Conservation (phyloP, 2,888 invertebrate species). For the Heliconius hortense region DNA sequence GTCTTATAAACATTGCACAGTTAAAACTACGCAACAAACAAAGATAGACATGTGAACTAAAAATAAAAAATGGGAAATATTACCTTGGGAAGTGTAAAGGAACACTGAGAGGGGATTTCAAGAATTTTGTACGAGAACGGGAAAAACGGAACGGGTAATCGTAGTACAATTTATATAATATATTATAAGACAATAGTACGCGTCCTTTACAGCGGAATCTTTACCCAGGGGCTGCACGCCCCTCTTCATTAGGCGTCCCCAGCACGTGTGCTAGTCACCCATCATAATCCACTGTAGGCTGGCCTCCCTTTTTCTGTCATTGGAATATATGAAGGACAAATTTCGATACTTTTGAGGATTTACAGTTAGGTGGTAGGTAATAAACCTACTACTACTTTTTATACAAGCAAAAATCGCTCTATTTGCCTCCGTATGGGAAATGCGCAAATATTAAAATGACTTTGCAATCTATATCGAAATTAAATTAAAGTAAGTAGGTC, state of each 20-base stretch:
- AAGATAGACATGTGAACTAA: no score
- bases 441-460: no score
- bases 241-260: conserved; percentile 74
- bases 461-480: no score
- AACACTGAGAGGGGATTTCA: no score
- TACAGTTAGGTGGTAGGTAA: not conserved
- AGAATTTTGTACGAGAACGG: no score
- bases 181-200: conserved; percentile 7
- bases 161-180: not conserved
- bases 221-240: conserved; percentile 61
- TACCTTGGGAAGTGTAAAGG: no score
- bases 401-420: not conserved
- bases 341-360: conserved; percentile 21
- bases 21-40: no score
- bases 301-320: conserved; percentile 50
- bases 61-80: no score
- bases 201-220: conserved; percentile 17
- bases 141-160: not conserved
- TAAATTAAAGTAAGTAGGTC: no score
- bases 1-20: no score
- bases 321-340: conserved; percentile 36
- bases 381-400: no score
- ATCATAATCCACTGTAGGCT: conserved; percentile 57
- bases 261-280: conserved; percentile 75
- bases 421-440: not conserved